A percentile compares a stretch with the other conserved stretches of the same genome.
Evolutionary conservation across 2,888 invertebrate species (phyloP).

Genomic region (Synergus itoensis): DNA sequence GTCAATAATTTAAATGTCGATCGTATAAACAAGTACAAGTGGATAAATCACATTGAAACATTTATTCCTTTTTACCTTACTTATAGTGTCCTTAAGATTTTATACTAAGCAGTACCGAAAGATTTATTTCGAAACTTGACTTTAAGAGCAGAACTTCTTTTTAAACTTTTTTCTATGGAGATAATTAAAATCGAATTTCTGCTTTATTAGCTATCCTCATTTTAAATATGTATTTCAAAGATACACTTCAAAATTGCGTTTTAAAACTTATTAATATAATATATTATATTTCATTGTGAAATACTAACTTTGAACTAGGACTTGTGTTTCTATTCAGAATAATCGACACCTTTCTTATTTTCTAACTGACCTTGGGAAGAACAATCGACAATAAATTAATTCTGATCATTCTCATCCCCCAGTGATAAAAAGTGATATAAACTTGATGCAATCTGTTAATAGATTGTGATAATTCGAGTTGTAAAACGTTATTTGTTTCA

Average conservation of each 20-base stretch:
- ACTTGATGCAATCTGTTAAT: slow-evolving; percentile 10
- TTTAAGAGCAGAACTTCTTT: slow-evolving; percentile 3
- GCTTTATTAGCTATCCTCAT: background rate
- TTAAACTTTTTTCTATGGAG: background rate
- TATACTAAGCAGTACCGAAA: background rate
- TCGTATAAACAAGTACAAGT: background rate
- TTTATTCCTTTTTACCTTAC: slow-evolving; percentile 14
- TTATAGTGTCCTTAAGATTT: background rate
- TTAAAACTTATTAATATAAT: no score
- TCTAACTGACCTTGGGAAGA: slow-evolving; percentile 25
- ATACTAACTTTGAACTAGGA: slow-evolving; percentile 18
- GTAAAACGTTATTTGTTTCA: slow-evolving; percentile 14
- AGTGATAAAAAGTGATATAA: background rate
- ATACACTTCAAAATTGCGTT: background rate
- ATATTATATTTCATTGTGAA: slow-evolving; percentile 4
- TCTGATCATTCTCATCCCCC: slow-evolving; percentile 20
- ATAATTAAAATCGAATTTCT: slow-evolving; percentile 22
- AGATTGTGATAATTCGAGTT: slow-evolving; percentile 26
- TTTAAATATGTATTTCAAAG: background rate
- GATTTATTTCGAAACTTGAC: slow-evolving; percentile 25
- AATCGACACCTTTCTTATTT: slow-evolving; percentile 26
- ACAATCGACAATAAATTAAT: slow-evolving; percentile 34
- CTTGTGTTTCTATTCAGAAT: slow-evolving; percentile 20
- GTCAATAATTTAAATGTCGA: background rate
- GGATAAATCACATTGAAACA: slow-evolving; percentile 20